Percentiles rank a stretch among this genome's conserved stretches.
These are phyloP conservation scores for Nasonia vitripennis DNA, from an alignment of 1,140 invertebrate species.

Conservation along the genomic window DNA sequence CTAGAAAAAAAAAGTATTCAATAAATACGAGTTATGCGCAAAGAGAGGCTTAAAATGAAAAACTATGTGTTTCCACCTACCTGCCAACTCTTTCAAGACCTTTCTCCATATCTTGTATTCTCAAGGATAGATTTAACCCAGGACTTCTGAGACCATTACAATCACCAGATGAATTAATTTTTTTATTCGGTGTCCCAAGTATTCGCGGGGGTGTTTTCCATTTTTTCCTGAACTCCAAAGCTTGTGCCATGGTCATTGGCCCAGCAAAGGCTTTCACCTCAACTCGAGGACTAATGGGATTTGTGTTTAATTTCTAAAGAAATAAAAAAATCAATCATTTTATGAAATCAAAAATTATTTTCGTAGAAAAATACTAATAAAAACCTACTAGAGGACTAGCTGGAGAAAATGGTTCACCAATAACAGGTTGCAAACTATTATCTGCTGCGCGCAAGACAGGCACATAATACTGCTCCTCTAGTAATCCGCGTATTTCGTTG, in stretches of 20 bases:
- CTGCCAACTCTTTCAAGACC: conserved; percentile 89
- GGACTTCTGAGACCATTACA: conserved; percentile 53
- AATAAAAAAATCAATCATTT: conserved; percentile 54
- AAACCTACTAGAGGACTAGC: conserved; percentile 77
- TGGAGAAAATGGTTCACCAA: conserved; percentile 85
- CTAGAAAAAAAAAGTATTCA: conserved; percentile 71
- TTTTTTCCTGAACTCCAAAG: conserved; percentile 82
- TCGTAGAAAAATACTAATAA: not conserved
- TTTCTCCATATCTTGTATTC: conserved; percentile 86
- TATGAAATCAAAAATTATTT: conserved; percentile 31
- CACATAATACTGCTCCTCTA: conserved; percentile 88
- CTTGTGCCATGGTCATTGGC: conserved; percentile 86
- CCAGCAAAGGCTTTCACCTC: conserved; percentile 89
- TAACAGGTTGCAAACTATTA: conserved; percentile 81
- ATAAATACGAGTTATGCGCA: conserved; percentile 23
- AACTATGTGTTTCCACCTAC: conserved; percentile 67
- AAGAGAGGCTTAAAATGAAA: conserved; percentile 6
- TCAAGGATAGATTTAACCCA: conserved; percentile 71
- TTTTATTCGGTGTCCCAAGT: conserved; percentile 54
- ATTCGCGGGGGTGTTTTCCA: conserved; percentile 87
- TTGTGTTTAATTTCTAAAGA: conserved; percentile 77
- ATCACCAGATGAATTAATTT: conserved; percentile 17
- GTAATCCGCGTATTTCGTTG: conserved; percentile 77
- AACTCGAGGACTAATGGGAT: conserved; percentile 81
- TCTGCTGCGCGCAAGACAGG: conserved; percentile 87